Evolutionary conservation across 2,888 invertebrate species (phyloP).

Genomic region (Drosophila cyrtoloma): DNA sequence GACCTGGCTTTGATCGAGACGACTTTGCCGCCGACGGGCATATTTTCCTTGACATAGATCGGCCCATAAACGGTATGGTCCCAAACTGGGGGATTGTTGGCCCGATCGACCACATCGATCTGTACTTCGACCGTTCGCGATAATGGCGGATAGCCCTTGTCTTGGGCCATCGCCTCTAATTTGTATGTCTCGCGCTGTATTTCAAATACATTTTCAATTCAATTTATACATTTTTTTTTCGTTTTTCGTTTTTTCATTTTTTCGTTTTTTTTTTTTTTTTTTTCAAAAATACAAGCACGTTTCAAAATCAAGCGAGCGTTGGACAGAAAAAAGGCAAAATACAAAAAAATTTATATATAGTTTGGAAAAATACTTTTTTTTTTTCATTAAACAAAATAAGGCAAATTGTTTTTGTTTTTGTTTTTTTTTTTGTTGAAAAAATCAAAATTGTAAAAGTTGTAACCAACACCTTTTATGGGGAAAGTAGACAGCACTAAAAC

Average conservation of each 20-base stretch:
- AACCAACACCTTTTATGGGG: conserved; percentile 61
- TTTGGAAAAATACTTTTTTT: conserved; percentile 35
- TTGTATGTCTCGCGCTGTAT: conserved; percentile 97
- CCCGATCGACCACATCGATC: conserved; percentile 99
- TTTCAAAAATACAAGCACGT: conserved; percentile 50
- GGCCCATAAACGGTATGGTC: conserved; percentile 98
- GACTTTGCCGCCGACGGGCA: conserved; percentile 98
- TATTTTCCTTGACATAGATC: conserved; percentile 98
- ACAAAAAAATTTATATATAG: conserved; percentile 57
- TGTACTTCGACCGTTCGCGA: conserved; percentile 98
- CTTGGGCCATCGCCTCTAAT: conserved; percentile 99
- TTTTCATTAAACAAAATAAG: conserved; percentile 31
- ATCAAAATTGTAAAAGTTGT: conserved; percentile 29
- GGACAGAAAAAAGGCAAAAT: conserved; percentile 70
- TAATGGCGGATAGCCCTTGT: conserved; percentile 97
- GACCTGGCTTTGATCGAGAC: conserved; percentile 99
- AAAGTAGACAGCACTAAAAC: conserved; percentile 25
- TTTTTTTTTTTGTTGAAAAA: conserved; percentile 8
- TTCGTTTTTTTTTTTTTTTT: conserved; percentile 11
- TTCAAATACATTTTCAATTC: conserved; percentile 54
- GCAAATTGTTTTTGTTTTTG: conserved; percentile 18
- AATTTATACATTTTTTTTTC: conserved; percentile 3
- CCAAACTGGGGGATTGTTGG: conserved; percentile 99
- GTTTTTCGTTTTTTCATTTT: conserved; percentile 33
- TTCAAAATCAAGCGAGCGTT: conserved; percentile 72